Percentiles rank a stretch among this genome's conserved stretches.
phyloP scores from a whole-genome alignment of 2,797 vertebrate species.

The Intellagama lesueurii region DNA sequence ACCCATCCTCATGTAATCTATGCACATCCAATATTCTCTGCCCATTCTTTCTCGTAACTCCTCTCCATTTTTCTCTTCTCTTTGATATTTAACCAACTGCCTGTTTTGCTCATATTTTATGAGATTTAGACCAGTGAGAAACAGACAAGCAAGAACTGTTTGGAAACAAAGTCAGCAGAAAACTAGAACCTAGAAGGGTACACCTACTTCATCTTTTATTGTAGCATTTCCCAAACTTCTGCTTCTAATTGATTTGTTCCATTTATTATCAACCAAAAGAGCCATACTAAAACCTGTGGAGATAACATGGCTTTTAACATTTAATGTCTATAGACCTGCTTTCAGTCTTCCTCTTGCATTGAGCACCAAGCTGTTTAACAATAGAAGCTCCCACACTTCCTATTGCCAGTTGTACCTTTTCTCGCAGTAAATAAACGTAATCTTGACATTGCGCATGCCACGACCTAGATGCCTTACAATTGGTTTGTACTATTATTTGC shows the following conservation, averaged over 20 bases:
- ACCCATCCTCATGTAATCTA: too few species aligned
- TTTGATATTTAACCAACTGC: background rate
- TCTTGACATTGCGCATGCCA: background rate
- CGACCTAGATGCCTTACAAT: background rate
- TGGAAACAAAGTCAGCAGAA: background rate
- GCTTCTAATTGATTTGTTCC: background rate
- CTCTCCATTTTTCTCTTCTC: background rate
- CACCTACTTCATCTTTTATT: background rate
- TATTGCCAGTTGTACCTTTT: background rate
- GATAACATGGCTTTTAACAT: background rate
- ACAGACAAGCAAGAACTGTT: background rate
- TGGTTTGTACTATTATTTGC: background rate
- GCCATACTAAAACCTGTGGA: background rate
- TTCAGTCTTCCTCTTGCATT: background rate
- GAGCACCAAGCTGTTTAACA: background rate
- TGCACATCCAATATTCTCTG: background rate
- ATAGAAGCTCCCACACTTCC: background rate
- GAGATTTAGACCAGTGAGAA: background rate
- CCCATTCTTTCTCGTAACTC: background rate
- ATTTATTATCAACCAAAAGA: background rate
- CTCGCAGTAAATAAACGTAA: background rate
- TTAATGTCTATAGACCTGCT: background rate
- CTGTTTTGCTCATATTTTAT: slow-evolving; percentile 5
- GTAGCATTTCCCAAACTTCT: background rate
- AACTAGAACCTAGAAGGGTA: background rate